Percentiles rank a stretch among this genome's conserved stretches.
These are phyloP conservation scores for Zaprionus camerounensis DNA, from an alignment of 1,140 invertebrate genomes.

Conservation along the genomic window DNA sequence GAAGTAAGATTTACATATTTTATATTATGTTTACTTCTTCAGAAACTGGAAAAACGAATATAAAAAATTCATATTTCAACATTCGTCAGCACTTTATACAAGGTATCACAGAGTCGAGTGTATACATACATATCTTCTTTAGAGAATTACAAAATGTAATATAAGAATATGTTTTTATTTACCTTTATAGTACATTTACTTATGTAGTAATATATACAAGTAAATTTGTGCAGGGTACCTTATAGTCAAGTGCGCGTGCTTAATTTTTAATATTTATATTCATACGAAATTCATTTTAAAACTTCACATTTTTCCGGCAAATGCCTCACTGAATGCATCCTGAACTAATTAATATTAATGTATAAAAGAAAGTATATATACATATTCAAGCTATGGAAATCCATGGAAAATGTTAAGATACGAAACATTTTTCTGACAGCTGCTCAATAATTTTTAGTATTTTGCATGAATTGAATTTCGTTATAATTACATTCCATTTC, in stretches of 20 bases:
- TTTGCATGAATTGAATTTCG: conserved; percentile 33
- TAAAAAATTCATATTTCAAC: too few species aligned
- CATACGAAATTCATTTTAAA: background rate
- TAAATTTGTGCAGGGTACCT: background rate
- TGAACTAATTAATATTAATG: background rate
- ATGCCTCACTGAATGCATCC: background rate
- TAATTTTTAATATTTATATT: background rate
- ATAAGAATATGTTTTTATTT: background rate
- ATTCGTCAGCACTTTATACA: too few species aligned
- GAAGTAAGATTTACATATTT: background rate
- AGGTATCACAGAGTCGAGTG: too few species aligned
- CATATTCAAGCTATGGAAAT: background rate
- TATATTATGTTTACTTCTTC: background rate
- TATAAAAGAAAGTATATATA: background rate
- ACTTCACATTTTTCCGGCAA: background rate
- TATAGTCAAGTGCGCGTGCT: background rate
- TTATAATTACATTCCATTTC: conserved; percentile 42
- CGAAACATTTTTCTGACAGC: conserved; percentile 23
- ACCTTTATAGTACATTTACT: too few species aligned
- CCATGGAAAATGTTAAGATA: background rate
- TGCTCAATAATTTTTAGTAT: conserved; percentile 9
- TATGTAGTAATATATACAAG: too few species aligned
- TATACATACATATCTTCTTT: too few species aligned
- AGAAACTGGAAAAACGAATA: background rate
- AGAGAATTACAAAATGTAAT: too few species aligned